Percentiles rank a stretch among this genome's conserved stretches.
These are phyloP conservation scores for Oreochromis mossambicus DNA, from an alignment of 2,797 vertebrate species.

Conservation along the genomic window DNA sequence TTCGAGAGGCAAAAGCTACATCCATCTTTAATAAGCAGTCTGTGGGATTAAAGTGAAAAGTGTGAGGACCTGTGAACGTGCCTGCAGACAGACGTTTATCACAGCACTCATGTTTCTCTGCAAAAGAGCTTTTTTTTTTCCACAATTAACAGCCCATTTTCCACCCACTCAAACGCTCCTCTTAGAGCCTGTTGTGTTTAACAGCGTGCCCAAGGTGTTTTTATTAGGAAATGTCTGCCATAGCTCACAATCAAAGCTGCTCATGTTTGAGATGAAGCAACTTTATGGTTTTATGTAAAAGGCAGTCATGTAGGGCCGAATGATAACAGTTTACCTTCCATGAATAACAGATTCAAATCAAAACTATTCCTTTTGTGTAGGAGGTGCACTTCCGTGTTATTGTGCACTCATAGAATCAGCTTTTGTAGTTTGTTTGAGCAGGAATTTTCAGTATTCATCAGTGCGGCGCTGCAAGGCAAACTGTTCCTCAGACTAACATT, in stretches of 20 bases:
- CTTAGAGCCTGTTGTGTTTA: neutral
- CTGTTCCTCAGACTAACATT: neutral
- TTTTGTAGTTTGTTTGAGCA: neutral
- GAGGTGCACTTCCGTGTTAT: neutral
- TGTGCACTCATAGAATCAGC: neutral
- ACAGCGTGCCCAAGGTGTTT: neutral
- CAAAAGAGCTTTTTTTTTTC: neutral
- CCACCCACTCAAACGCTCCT: neutral
- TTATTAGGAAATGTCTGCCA: neutral
- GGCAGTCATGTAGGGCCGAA: neutral
- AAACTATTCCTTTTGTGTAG: neutral
- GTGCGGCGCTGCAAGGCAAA: neutral
- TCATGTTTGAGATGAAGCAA: neutral
- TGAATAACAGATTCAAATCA: neutral
- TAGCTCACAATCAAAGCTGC: neutral
- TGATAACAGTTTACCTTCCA: neutral
- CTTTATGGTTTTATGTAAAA: neutral
- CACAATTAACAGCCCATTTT: neutral
- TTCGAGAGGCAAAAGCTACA: neutral
- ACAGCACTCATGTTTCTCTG: neutral
- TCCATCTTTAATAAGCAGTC: neutral
- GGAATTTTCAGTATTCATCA: slow-evolving; percentile 17
- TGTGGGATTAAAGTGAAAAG: neutral
- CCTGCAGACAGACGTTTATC: neutral
- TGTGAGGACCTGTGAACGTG: neutral